A percentile compares a stretch with the other conserved stretches of the same genome.
These are phyloP conservation scores for Heterodera schachtii DNA, from an alignment of 1,140 invertebrate species.

Conservation along the genomic window DNA sequence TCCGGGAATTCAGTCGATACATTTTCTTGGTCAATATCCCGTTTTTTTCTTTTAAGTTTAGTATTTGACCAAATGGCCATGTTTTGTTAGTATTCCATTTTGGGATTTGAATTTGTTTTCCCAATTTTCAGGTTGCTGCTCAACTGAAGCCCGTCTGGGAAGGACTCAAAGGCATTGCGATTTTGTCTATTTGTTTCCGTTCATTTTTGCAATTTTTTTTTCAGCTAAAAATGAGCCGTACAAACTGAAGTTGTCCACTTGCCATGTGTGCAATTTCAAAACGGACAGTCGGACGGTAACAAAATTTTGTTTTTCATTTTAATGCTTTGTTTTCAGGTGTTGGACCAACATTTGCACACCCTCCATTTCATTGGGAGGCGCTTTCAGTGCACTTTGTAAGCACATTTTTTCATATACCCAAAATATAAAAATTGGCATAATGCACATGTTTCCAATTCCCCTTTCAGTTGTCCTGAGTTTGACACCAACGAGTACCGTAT, in stretches of 20 bases:
- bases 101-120: conserved; percentile 5
- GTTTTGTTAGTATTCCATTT: too few species aligned
- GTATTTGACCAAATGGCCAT: too few species aligned
- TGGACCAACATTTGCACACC: conserved; percentile 46
- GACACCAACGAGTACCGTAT: conserved; percentile 63
- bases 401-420: not conserved
- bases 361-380: conserved; percentile 52
- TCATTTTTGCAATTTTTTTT: not conserved
- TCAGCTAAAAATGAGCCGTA: conserved; percentile 59
- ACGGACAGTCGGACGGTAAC: conserved; percentile 44
- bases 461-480: conserved; percentile 50
- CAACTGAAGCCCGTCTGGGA: conserved; percentile 65
- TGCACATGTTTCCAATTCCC: not conserved
- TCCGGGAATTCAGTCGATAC: too few species aligned
- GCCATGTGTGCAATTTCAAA: conserved; percentile 59
- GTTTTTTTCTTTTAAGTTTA: not conserved
- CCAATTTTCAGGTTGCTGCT: conserved; percentile 56
- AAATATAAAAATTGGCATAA: too few species aligned
- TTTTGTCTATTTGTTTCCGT: conserved; percentile 1
- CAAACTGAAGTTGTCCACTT: conserved; percentile 50
- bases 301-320: too few species aligned
- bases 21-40: too few species aligned
- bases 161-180: conserved; percentile 36
- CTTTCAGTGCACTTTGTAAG: conserved; percentile 55
- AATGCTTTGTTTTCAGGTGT: conserved; percentile 6